A percentile compares a stretch with the other conserved stretches of the same genome.
These are phyloP conservation scores for Bradypus variegatus DNA, from an alignment of 2,797 vertebrate species.

Conservation along the genomic window DNA sequence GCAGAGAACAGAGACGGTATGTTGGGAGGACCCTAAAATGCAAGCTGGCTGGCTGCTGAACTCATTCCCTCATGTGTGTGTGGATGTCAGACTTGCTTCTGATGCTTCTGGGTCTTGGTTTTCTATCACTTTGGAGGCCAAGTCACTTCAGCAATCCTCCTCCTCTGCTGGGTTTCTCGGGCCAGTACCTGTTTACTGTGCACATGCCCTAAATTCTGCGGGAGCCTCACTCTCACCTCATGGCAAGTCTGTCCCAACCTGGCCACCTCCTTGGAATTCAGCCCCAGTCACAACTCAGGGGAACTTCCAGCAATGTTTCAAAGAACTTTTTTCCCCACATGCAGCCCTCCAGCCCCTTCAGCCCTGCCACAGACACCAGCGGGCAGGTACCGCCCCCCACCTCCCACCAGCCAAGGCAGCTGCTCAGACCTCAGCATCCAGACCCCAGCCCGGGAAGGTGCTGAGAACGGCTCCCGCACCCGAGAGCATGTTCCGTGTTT, in stretches of 20 bases:
- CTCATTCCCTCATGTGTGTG: accelerated
- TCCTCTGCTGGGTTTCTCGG: background rate
- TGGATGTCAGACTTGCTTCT: accelerated
- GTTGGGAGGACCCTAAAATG: background rate
- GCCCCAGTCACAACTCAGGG: background rate
- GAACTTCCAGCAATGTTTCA: background rate
- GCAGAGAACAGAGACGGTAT: too few relatives aligned
- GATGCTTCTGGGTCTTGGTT: too few relatives aligned
- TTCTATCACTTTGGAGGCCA: background rate
- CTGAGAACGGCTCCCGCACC: accelerated
- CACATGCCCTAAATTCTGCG: background rate
- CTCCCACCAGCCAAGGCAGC: background rate
- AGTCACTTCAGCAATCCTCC: background rate
- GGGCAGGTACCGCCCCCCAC: accelerated
- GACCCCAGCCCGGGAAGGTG: background rate
- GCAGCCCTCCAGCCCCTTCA: background rate
- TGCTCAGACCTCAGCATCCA: background rate
- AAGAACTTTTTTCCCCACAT: background rate
- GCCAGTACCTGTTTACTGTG: background rate
- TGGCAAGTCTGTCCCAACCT: background rate
- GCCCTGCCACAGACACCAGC: background rate
- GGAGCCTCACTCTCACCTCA: background rate
- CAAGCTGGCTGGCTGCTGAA: accelerated
- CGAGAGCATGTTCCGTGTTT: background rate
- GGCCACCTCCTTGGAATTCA: background rate